Evolutionary conservation across 2,888 invertebrate genomes (phyloP), one percentile per base, ranked within the genome.

Genomic region (Campoplex capitator): DNA sequence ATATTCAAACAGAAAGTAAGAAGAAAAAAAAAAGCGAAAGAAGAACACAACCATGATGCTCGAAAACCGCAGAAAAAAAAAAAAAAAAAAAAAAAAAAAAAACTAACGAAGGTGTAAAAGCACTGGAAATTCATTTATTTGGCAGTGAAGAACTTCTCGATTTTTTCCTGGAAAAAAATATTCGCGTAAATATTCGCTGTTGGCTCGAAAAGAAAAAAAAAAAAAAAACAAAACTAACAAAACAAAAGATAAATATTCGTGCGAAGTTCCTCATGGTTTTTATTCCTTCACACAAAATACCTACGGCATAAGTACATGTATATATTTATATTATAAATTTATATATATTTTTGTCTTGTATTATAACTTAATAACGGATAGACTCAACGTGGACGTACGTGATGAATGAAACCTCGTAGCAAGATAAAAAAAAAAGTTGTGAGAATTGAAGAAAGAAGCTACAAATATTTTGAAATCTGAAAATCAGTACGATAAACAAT

Each of bases 221-320:
- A 51, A 3, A 51, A 51, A 51, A 51, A 16, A 16, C 16, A 51
- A 16, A 51, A 51, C 11, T 62, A 51, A 42, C 38, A 77, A 54
- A 83, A 56, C 48, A 74, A 77, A 28, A 68, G 32, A 78, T 78
- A 56, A 38, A 84, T 73, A 84, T 76, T 77, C 78, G 78, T 78
- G 81, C 65, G 75, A 84, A 86, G 86, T 86, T 86, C 83, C 86
- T 86, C 81, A 70, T 86, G 67, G 67, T 84, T 83, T 84, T 81
- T 76, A 80, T 80, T 86, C 83, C 73, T 77, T 70, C 23, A 32
- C 77, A 68, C 73, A 79, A 62, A 80, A 45, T 78, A 23, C 23
- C 42, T 23, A 67, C 18, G 67, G 9, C 74, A 51, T 74, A 48
- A 62, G 28, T 67, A 65, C 67, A 70, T 84, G 71, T 81, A 77